Base-by-base conservation (phyloP, 64 coral and sea anemone species). In the Platygyra sinensis region DNA sequence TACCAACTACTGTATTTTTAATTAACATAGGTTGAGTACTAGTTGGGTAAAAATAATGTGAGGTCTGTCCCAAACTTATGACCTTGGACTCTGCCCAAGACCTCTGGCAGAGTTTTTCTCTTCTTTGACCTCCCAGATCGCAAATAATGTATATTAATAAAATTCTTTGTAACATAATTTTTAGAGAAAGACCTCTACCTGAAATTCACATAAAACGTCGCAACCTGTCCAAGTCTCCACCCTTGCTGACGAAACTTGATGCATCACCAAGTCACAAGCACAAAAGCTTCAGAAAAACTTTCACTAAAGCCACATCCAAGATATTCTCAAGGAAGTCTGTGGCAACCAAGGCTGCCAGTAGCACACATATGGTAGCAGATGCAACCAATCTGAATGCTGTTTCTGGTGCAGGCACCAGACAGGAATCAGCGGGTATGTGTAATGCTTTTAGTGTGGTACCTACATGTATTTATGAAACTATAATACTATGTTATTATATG, bases 291-390 rank as follows among this genome's bases (percentile, higher is more conserved):
- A 88, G 91, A 32, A 96, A 96, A 52, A 94, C 95, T 36, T 91
- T 96, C 63, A 83, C 95, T 5, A 96, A 96, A 76, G 95, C 95
- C 30, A 96, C 88, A 25, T 96, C 91, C 15, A 96, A 94, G 95
- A 96, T 96, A 74, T 96, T 96, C 69, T 96, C 95, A n/a, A 77
- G 95, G 14, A 96, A 94, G 92, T 94, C 91, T 7, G 85, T 78
- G 83, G 59, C 79, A 22, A 73, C 91, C 0, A 96, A 96, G 60
- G 29, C 76, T 61, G 39, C 76, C 4, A 85, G 57, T 17, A 87
- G 51, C 57, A 5, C 86, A 33, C 82, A 75, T 39, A 52, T 78
- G 72, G 60, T 78, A 25, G 39, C 69, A 5, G 88, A 94, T 77
- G 86, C 88, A 73, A 60, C 82, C 15, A 91, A 91, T 67, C 87